Conservation (phyloP, 2,888 invertebrate species). For the Caenorhabditis sp. region DNA sequence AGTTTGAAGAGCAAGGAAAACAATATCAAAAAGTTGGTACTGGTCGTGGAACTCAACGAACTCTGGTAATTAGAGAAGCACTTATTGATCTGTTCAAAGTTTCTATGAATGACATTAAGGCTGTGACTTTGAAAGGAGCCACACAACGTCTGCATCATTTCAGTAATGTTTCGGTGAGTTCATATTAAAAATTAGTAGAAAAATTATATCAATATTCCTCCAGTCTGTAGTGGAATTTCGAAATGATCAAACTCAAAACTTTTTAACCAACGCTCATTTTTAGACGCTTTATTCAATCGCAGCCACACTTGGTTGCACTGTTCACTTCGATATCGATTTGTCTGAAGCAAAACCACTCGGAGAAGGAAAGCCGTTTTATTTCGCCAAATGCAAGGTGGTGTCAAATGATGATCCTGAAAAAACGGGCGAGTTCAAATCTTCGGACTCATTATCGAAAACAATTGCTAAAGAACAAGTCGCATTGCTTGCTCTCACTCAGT, state of each 20-base stretch:
- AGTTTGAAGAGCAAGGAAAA: slow-evolving; percentile 24
- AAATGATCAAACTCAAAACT: no score
- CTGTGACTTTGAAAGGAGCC: slow-evolving; percentile 22
- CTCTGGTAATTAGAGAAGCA: slow-evolving; percentile 33
- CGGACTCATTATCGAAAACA: slow-evolving; percentile 18
- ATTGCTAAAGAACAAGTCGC: slow-evolving; percentile 40
- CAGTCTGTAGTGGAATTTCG: no score
- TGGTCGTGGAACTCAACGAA: slow-evolving; percentile 14
- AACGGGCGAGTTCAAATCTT: slow-evolving; percentile 9
- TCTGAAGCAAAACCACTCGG: slow-evolving; percentile 28
- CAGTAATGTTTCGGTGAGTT: not conserved
- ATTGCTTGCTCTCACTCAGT: slow-evolving; percentile 29
- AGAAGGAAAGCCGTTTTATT: slow-evolving; percentile 12
- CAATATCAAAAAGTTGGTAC: slow-evolving; percentile 10
- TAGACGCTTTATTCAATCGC: slow-evolving; percentile 20
- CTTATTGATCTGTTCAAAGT: slow-evolving; percentile 41
- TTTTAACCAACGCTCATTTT: no score
- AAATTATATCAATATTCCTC: no score
- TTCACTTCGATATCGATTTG: slow-evolving; percentile 6
- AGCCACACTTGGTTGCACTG: slow-evolving; percentile 13
- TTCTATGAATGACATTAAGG: slow-evolving; percentile 24
- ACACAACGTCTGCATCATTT: slow-evolving; percentile 15
- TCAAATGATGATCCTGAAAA: slow-evolving; percentile 15
- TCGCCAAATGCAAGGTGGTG: slow-evolving; percentile 13
- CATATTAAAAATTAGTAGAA: no score